Evolutionary conservation across 2,888 invertebrate species (phyloP).

Genomic region (Brachycybe producta): DNA sequence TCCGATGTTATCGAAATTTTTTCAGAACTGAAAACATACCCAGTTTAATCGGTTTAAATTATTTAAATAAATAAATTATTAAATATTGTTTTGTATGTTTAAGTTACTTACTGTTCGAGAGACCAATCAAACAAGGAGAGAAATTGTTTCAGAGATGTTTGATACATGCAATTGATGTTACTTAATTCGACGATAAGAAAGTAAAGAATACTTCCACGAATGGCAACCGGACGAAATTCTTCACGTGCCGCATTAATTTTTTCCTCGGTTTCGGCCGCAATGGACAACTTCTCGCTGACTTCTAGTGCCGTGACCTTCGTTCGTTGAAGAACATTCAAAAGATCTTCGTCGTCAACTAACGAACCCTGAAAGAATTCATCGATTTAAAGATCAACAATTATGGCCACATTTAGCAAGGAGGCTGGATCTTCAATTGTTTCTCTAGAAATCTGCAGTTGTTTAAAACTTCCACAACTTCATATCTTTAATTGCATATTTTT

Average conservation of each 20-base stretch:
- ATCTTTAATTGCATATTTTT: background rate
- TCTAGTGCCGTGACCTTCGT: conserved; percentile 84
- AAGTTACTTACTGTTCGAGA: conserved; percentile 51
- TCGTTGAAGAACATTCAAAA: conserved; percentile 75
- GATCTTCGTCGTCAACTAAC: conserved; percentile 86
- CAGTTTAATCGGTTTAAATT: too few species aligned
- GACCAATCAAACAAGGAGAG: conserved; percentile 84
- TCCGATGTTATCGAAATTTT: conserved; percentile 74
- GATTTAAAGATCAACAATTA: background rate
- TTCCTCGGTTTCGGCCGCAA: conserved; percentile 83
- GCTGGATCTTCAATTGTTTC: background rate
- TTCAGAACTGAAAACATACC: conserved; percentile 48
- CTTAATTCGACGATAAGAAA: conserved; percentile 96
- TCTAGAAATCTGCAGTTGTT: conserved; percentile 1
- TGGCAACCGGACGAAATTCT: conserved; percentile 89
- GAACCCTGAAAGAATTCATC: conserved; percentile 47
- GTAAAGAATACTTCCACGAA: conserved; percentile 83
- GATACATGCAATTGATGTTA: conserved; percentile 92
- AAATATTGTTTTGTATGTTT: background rate
- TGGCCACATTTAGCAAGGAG: too few species aligned
- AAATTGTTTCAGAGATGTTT: conserved; percentile 89
- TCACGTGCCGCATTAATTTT: conserved; percentile 88
- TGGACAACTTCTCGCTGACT: conserved; percentile 82
- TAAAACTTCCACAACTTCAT: too few species aligned
- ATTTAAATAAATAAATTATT: background rate